Conservation (phyloP, 1,140 invertebrate genomes). For the Ceratosolen solmsi region DNA sequence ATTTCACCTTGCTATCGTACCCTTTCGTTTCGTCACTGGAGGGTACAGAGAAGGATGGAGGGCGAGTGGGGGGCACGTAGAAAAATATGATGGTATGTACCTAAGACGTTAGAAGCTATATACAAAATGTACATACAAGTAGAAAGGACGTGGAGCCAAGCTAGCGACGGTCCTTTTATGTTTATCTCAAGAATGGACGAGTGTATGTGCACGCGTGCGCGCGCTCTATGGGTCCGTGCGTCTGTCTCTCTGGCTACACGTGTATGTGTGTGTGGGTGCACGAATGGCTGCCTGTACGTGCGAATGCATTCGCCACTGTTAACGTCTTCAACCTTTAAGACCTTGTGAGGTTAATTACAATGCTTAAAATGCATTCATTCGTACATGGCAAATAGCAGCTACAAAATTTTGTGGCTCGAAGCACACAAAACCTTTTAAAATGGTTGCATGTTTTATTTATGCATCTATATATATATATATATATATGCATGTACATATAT, state of each 20-base stretch:
- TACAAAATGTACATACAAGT: slow-evolving; percentile 67
- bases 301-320: neutral
- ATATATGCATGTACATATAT: no score
- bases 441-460: neutral
- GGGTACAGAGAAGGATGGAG: neutral
- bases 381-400: neutral
- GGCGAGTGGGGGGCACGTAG: slow-evolving; percentile 69
- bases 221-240: neutral
- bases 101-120: slow-evolving; percentile 64
- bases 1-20: neutral
- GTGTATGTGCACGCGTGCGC: neutral
- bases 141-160: slow-evolving; percentile 9
- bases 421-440: slow-evolving; percentile 26
- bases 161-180: neutral
- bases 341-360: neutral
- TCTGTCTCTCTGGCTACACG: neutral
- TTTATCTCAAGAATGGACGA: slow-evolving; percentile 12
- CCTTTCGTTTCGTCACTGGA: slow-evolving; percentile 33
- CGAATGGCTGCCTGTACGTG: neutral
- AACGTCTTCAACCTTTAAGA: slow-evolving; percentile 7
- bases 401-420: slow-evolving; percentile 5
- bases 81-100: slow-evolving; percentile 72
- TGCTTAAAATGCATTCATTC: neutral
- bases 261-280: neutral
- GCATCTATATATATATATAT: no score